A percentile compares a stretch with the other conserved stretches of the same genome.
phyloP scores from a whole-genome alignment of 2,888 invertebrate species.

The Carpatolechia fugitivella region DNA sequence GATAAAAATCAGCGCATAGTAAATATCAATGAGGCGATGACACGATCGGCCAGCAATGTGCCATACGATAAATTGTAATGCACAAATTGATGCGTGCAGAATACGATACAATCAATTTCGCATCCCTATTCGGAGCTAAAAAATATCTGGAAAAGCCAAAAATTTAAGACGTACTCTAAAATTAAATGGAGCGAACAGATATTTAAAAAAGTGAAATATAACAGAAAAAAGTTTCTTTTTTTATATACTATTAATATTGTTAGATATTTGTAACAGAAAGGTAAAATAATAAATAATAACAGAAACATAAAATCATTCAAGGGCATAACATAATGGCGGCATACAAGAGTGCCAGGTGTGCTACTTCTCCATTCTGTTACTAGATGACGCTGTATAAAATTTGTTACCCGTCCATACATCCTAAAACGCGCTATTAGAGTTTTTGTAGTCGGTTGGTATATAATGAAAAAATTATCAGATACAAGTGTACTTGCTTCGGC shows the following conservation, averaged over 20 bases:
- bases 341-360: too few species aligned
- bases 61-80: constrained; percentile 30
- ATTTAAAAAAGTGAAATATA: neutral
- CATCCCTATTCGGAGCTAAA: neutral
- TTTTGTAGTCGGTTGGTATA: constrained; percentile 10
- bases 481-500: constrained; percentile 50
- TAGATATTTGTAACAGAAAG: too few species aligned
- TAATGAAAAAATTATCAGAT: fast-evolving
- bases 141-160: neutral
- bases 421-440: constrained; percentile 27
- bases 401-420: neutral
- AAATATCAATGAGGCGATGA: constrained; percentile 45
- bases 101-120: constrained; percentile 48
- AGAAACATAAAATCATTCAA: too few species aligned
- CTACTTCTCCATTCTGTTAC: neutral
- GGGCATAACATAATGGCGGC: too few species aligned
- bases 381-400: neutral
- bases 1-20: constrained; percentile 7
- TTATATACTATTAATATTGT: too few species aligned
- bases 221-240: neutral
- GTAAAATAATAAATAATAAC: too few species aligned
- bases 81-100: constrained; percentile 53
- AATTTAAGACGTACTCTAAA: too few species aligned
- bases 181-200: too few species aligned
- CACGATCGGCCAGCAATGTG: constrained; percentile 41